Conservation (phyloP, 2,113 vertebrate species). For the Urocynchramus pylzowi region DNA sequence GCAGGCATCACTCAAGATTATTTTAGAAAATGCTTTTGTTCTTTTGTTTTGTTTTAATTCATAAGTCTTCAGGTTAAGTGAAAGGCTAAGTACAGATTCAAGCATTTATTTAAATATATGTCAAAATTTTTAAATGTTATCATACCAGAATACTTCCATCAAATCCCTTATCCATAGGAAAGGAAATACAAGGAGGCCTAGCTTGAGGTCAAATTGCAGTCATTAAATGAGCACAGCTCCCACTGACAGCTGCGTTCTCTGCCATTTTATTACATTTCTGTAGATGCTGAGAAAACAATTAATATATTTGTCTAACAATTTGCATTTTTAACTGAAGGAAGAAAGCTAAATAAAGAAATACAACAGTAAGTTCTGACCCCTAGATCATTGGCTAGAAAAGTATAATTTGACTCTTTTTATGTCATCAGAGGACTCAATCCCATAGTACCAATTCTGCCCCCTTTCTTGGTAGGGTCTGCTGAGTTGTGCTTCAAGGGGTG, state of each 20-base stretch:
- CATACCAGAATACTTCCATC: neutral
- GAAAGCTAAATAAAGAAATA: neutral
- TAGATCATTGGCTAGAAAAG: neutral
- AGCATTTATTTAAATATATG: constrained; percentile 13
- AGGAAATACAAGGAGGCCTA: neutral
- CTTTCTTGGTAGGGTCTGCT: neutral
- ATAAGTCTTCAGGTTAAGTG: constrained; percentile 10
- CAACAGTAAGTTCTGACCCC: neutral
- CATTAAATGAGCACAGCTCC: neutral
- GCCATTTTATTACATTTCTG: neutral
- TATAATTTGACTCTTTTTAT: neutral
- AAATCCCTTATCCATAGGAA: neutral
- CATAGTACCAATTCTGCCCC: neutral
- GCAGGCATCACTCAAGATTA: neutral
- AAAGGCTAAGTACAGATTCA: constrained; percentile 20
- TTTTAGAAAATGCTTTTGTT: neutral
- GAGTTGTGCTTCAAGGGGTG: neutral
- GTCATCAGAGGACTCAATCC: neutral
- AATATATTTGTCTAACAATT: neutral
- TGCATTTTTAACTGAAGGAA: neutral
- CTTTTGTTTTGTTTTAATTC: neutral
- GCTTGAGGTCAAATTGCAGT: constrained; percentile 7
- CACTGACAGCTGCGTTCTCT: constrained; percentile 26
- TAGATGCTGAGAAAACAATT: neutral
- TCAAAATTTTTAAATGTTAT: constrained; percentile 35